phyloP scores from a whole-genome alignment of 2,113 vertebrate genomes.

The Ophthalmotilapia sp. region DNA sequence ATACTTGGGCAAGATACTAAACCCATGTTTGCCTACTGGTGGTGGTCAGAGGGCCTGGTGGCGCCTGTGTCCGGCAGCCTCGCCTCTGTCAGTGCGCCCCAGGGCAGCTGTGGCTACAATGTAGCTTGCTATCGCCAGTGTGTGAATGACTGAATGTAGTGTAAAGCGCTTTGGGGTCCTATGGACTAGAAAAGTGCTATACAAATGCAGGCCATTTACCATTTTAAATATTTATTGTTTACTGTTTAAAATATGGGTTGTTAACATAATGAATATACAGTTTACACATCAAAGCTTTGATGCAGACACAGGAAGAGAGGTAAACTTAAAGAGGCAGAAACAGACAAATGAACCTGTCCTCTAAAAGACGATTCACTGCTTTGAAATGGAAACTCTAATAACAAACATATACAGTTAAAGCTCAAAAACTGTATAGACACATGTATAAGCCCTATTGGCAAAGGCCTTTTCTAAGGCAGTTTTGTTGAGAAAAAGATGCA shows the following conservation, averaged over 20 bases:
- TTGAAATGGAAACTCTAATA: neutral
- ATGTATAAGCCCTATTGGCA: neutral
- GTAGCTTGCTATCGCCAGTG: too few relatives aligned
- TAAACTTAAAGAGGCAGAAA: neutral
- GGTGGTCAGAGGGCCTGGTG: too few relatives aligned
- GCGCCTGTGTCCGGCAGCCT: too few relatives aligned
- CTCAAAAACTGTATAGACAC: neutral
- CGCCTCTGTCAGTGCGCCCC: too few relatives aligned
- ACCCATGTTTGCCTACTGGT: too few relatives aligned
- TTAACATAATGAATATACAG: neutral
- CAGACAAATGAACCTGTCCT: neutral
- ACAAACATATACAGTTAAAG: neutral
- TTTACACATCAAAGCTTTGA: neutral
- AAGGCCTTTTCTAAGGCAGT: neutral
- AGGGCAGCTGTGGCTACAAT: too few relatives aligned
- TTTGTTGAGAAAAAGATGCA: neutral
- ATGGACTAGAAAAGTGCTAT: too few relatives aligned
- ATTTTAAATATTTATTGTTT: too few relatives aligned
- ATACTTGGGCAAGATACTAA: too few relatives aligned
- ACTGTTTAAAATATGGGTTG: neutral
- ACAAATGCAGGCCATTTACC: too few relatives aligned
- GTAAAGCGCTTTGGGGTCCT: too few relatives aligned
- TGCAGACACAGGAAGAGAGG: neutral
- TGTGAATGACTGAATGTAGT: too few relatives aligned
- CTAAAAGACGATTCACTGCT: neutral